phyloP scores from a whole-genome alignment of 2,113 vertebrate genomes.

The Phrynocephalus versicolor region DNA sequence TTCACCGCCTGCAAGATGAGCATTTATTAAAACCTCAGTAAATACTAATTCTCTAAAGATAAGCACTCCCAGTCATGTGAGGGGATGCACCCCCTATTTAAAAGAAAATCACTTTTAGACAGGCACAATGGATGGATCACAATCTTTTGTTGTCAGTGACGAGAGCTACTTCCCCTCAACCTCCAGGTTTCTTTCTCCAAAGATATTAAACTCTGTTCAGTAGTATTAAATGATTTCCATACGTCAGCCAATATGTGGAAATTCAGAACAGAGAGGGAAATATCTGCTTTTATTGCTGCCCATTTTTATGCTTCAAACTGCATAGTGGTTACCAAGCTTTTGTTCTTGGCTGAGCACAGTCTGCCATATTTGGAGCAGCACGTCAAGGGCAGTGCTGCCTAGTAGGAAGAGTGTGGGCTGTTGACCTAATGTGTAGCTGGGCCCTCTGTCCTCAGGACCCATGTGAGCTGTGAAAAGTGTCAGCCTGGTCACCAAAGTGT shows the following conservation, averaged over 20 bases:
- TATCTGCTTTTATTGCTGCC: not conserved
- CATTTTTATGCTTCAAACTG: not conserved
- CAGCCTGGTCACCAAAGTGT: not conserved
- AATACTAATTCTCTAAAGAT: conserved; percentile 53
- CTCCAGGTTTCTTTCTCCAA: not conserved
- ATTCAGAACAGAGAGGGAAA: not conserved
- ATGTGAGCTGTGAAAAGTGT: not conserved
- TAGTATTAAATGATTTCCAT: not conserved
- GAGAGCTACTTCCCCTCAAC: not conserved
- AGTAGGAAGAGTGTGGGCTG: not conserved
- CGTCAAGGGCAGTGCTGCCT: not conserved
- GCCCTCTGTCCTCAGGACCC: not conserved
- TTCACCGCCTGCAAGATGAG: conserved; percentile 38
- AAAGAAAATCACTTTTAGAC: conserved; percentile 53
- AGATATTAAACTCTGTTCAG: conserved; percentile 43
- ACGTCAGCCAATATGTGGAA: not conserved
- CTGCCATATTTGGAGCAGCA: not conserved
- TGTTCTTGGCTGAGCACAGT: not conserved
- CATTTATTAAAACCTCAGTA: conserved; percentile 62
- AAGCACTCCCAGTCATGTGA: conserved; percentile 43
- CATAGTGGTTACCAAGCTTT: not conserved
- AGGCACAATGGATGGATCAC: conserved; percentile 44
- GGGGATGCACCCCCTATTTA: conserved; percentile 32
- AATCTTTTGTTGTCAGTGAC: conserved; percentile 24
- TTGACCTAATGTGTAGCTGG: not conserved